Evolutionary conservation across 2,888 invertebrate genomes (phyloP).

Genomic region (Odiellus spinosus): DNA sequence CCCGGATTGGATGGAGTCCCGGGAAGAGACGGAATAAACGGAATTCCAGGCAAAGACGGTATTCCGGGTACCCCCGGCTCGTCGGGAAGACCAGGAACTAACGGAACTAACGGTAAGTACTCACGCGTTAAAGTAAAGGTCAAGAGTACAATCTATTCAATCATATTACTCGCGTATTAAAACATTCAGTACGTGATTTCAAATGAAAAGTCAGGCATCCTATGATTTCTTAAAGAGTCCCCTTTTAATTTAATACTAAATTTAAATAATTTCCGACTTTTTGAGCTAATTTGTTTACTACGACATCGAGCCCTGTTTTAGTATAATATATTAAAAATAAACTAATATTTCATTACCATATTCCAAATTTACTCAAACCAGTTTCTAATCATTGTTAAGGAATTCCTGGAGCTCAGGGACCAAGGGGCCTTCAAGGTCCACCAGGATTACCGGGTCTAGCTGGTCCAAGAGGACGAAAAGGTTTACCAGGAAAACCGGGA

Average conservation of each 20-base stretch:
- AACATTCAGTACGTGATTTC: not conserved
- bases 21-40: constrained; percentile 33
- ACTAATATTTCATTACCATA: not conserved
- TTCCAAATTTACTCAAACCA: not conserved
- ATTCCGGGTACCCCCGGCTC: constrained; percentile 54
- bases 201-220: not conserved
- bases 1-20: constrained; percentile 69
- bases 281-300: not conserved
- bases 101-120: constrained; percentile 48
- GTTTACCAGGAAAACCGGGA: constrained; percentile 50
- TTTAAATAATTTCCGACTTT: not conserved
- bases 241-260: no score
- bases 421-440: constrained; percentile 53
- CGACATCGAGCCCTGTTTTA: not conserved
- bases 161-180: not conserved
- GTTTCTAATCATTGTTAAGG: constrained; percentile 34
- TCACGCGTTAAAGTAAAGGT: constrained; percentile 7
- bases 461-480: constrained; percentile 34
- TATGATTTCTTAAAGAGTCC: not conserved
- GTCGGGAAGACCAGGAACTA: constrained; percentile 32
- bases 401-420: constrained; percentile 47
- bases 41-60: constrained; percentile 68
- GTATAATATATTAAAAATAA: not conserved
- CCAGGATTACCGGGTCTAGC: constrained; percentile 47
- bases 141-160: not conserved